Evolutionary conservation across 2,113 vertebrate species (phyloP), one percentile per base, ranked within the genome.

Genomic region (Pseudorhombus dupliciocellatus): DNA sequence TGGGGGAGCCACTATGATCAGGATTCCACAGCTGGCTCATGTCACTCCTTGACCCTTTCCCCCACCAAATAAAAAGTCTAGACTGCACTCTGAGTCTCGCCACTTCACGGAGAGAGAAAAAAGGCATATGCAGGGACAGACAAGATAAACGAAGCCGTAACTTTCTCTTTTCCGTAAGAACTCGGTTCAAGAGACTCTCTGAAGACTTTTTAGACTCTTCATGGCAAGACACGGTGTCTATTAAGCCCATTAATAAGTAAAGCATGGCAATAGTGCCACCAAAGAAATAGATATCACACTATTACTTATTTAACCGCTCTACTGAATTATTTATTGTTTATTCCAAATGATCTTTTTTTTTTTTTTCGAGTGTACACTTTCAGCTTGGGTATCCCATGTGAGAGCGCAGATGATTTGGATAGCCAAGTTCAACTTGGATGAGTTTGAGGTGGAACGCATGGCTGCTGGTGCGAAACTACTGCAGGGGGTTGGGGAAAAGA

Each of bases 261-360:
- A 85, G 80, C 79, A 81, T 87, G 84, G 86, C 90, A 90, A 91
- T 91, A 89, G 90, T 56, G 80, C 87, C 91, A 90, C 86, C 85
- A 90, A 92, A 92, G 91, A 89, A 91, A 92, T 88, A 91, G 90
- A 93, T 92, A 92, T 91, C 86, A 79, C 84, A 82, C 77, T 87
- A 92, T 93, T 91, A 93, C 88, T 93, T 93, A 93, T 93, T 93
- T 86, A 93, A 90, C 85, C 44, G 18, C 58, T 52, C 54, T 34
- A 44, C 75, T 93, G 82, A 93, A 93, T 93, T 83, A 93, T 93
- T 93, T 88, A 93, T 86, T 91, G 89, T 92, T 91, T 93, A 93
- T 92, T 92, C 88, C 84, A 89, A 92, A 93, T 89, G 66, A 90
- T 89, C 89, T 92, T 91, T 89, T 77, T 85, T 83, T 77, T 85